Evolutionary conservation across 2,113 vertebrate species (phyloP).

Genomic region (Seriola quinqueradiata): DNA sequence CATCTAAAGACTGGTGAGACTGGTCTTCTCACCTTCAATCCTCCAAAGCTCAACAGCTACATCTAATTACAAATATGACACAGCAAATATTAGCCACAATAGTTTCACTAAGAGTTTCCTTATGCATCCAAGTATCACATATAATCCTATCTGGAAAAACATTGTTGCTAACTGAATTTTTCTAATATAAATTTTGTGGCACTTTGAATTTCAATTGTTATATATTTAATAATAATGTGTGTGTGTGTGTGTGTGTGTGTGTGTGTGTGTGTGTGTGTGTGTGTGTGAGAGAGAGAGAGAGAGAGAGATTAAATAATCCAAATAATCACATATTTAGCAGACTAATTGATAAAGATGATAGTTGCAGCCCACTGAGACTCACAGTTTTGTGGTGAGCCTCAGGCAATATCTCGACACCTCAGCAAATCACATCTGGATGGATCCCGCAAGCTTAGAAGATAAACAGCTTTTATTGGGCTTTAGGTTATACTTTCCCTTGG

Average conservation of each 20-base stretch:
- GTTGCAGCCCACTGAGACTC: background rate
- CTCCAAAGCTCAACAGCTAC: background rate
- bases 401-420: background rate
- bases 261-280: too few relatives aligned
- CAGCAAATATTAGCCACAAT: background rate
- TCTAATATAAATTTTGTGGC: too few relatives aligned
- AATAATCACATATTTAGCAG: background rate
- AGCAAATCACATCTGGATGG: background rate
- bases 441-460: background rate
- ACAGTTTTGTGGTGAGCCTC: background rate
- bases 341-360: background rate
- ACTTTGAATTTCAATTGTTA: too few relatives aligned
- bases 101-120: background rate
- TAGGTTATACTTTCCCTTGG: background rate
- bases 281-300: too few relatives aligned
- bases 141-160: background rate
- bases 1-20: conserved; percentile 5
- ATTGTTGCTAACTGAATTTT: too few relatives aligned
- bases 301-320: background rate
- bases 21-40: background rate
- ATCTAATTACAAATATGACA: background rate
- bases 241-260: too few relatives aligned
- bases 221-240: too few relatives aligned
- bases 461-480: background rate
- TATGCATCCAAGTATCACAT: background rate